Evolutionary conservation across 2,113 vertebrate genomes (phyloP).

Genomic region (Crocuta crocuta): DNA sequence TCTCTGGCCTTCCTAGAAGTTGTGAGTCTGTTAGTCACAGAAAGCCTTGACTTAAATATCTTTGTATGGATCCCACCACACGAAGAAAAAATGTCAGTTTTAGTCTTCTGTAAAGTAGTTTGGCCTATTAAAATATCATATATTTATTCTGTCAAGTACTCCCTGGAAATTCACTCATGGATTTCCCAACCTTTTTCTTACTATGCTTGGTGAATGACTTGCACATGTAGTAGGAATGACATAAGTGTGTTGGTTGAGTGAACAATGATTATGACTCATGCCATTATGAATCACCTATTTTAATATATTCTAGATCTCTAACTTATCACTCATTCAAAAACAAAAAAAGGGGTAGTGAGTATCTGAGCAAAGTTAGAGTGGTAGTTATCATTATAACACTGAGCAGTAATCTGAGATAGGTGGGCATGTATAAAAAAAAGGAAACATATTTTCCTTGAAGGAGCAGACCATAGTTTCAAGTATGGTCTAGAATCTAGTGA

Average conservation of each 20-base stretch:
- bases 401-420: neutral
- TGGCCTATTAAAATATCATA: neutral
- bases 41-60: neutral
- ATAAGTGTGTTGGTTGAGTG: neutral
- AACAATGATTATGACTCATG: neutral
- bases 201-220: neutral
- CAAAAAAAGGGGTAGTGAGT: neutral
- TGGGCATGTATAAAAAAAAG: neutral
- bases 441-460: neutral
- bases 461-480: neutral
- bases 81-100: neutral
- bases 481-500: neutral
- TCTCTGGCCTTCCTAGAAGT: neutral
- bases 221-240: neutral
- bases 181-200: neutral
- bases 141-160: neutral
- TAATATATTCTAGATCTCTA: neutral
- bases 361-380: neutral
- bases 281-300: neutral
- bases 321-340: neutral
- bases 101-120: neutral
- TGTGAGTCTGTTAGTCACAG: neutral
- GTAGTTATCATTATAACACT: neutral
- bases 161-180: neutral
- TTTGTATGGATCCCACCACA: neutral